These are phyloP conservation scores for Aurelia sp. DNA, from an alignment of 30 jellyfish, hydroid and myxozoan species.

Conservation along the genomic window DNA sequence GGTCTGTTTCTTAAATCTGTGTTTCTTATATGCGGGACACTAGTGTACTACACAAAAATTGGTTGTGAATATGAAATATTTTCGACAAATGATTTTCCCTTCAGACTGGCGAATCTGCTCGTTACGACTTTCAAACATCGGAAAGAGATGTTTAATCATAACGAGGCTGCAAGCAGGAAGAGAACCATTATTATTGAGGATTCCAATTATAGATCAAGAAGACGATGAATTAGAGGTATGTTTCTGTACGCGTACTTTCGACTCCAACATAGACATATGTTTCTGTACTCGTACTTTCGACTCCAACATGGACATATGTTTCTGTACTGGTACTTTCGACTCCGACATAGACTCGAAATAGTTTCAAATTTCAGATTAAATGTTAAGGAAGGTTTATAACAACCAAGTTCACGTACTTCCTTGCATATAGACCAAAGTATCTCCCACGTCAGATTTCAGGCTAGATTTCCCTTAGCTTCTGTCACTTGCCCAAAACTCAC, in stretches of 20 bases:
- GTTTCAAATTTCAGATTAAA: too few species aligned
- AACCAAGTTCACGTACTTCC: too few species aligned
- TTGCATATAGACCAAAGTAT: too few species aligned
- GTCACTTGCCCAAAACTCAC: too few species aligned
- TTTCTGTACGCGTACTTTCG: background rate
- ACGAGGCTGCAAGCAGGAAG: slow-evolving; percentile 65
- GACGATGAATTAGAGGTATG: slow-evolving; percentile 28
- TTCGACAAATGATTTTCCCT: background rate
- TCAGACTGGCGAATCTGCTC: slow-evolving; percentile 75
- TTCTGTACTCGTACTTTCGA: too few species aligned
- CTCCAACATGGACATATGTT: background rate
- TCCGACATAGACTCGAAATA: background rate
- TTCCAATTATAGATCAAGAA: slow-evolving; percentile 43
- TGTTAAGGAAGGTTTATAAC: too few species aligned
- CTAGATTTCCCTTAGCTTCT: too few species aligned
- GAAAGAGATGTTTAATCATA: slow-evolving; percentile 42
- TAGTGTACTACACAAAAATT: too few species aligned
- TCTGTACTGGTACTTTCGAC: background rate
- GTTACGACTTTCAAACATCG: slow-evolving; percentile 35
- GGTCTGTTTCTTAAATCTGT: too few species aligned
- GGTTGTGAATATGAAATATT: too few species aligned
- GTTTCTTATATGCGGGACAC: too few species aligned
- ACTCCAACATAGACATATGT: background rate
- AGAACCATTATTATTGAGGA: slow-evolving; percentile 55
- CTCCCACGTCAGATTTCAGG: too few species aligned